Evolutionary conservation across 2,113 vertebrate genomes (phyloP), one percentile per base, ranked within the genome.

Genomic region (Falcunculus frontatus): DNA sequence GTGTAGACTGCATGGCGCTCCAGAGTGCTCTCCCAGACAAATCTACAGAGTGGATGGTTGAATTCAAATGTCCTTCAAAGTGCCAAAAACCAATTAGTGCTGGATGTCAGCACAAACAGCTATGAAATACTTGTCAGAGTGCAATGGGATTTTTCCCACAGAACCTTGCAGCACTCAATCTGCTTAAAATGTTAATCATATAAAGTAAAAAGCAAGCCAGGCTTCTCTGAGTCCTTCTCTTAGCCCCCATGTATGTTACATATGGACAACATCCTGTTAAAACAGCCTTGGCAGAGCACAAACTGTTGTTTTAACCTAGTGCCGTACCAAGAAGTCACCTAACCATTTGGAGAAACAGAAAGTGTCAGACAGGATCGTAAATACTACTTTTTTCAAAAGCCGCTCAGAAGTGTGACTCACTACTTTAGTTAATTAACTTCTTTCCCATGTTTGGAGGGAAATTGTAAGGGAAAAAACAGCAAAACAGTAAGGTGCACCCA

Each of bases 41-140:
- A 75, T 63, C 62, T 70, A 12, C 42, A 67, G 57, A 56, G 74
- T 23, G 13, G 41, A 79, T 44, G 41, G 44, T 10, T 63, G 70
- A 93, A 93, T 69, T 79, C 44, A 68, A 76, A 94, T 15, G 35
- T 41, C 39, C 50, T 77, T 70, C 52, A 52, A 87, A 70, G 73
- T 93, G 85, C 78, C 88, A 94, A 90, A 93, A 95, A 42, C 11
- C 62, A 96, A 88, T 88, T 90, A 96, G 75, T 32, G 59, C 41
- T 90, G 72, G 72, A 76, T 8, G 6, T 88, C 64, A 44, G 70
- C 33, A 56, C 49, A 90, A 93, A 55, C 23, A 83, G 65, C 72
- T 55, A 50, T 55, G 78, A 81, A 93, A 63, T 42, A 16, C 42
- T 95, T 82, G 33, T 49, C 42, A 82, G 65, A 87, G 73, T 7